Conservation (phyloP, 92 coral and sea anemone genomes). For the Umimayanthus kanabou region DNA sequence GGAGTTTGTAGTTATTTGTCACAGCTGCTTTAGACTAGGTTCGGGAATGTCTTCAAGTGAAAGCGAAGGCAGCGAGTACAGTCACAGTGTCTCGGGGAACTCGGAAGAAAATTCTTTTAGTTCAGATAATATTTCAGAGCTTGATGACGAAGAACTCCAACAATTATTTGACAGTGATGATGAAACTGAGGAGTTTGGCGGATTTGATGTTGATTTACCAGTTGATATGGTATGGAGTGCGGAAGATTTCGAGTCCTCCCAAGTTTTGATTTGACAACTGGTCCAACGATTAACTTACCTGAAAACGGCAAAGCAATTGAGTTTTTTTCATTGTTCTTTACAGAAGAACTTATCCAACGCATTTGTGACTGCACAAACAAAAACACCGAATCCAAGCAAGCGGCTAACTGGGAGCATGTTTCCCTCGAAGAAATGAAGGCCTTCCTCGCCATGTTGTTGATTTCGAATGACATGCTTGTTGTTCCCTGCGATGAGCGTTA, state of each 20-base stretch:
- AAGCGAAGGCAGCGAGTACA: conserved; percentile 23
- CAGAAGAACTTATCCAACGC: conserved; percentile 12
- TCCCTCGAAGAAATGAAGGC: conserved; percentile 43
- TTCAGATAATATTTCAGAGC: conserved; percentile 38
- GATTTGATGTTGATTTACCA: conserved; percentile 46
- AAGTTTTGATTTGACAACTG: conserved; percentile 39
- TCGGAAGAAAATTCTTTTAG: not conserved
- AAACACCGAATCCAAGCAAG: conserved; percentile 45
- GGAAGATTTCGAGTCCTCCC: conserved; percentile 39
- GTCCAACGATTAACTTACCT: conserved; percentile 43
- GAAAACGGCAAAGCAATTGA: conserved; percentile 42
- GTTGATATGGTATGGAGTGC: conserved; percentile 39
- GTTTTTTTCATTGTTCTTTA: conserved; percentile 36
- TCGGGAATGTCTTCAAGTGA: conserved; percentile 23
- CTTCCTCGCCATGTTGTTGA: conserved; percentile 48
- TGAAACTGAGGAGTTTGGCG: conserved; percentile 41
- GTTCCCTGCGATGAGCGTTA: conserved; percentile 49
- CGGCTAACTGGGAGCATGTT: conserved; percentile 35
- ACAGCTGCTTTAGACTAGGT: not conserved
- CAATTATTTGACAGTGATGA: conserved; percentile 50
- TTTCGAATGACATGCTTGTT: conserved; percentile 53
- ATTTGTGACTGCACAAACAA: conserved; percentile 50
- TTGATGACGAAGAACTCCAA: conserved; percentile 44
- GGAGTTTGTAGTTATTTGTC: conserved; percentile 3
- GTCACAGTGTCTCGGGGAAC: conserved; percentile 1